phyloP scores from a whole-genome alignment of 2,888 invertebrate species.

The Perdita meconis region DNA sequence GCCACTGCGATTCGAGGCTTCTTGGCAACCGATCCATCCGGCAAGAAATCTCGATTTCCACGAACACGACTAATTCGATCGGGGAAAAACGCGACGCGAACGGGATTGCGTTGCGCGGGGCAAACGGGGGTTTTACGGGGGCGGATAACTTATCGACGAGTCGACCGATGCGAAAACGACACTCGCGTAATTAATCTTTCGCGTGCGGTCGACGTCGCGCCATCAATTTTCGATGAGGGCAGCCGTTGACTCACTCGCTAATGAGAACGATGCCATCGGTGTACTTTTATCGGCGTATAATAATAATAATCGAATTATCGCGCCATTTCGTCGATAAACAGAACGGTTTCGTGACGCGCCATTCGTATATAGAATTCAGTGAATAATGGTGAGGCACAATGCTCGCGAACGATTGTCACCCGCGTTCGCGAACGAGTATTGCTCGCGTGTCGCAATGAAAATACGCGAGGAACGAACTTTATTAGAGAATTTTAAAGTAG shows the following conservation, averaged over 20 bases:
- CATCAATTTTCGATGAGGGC: constrained; percentile 48
- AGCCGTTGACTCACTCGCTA: constrained; percentile 37
- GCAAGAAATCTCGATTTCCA: constrained; percentile 38
- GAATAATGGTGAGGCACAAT: constrained; percentile 54
- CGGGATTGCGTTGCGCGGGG: not conserved
- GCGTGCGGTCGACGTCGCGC: constrained; percentile 20
- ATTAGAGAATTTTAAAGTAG: not conserved
- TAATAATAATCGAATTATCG: constrained; percentile 65
- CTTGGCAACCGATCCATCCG: constrained; percentile 24
- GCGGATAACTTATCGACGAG: constrained; percentile 36
- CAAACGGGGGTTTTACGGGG: not conserved
- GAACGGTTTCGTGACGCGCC: constrained; percentile 18
- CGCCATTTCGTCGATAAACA: constrained; percentile 53
- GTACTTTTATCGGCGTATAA: constrained; percentile 64
- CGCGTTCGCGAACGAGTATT: constrained; percentile 27
- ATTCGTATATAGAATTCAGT: constrained; percentile 50
- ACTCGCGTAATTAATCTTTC: constrained; percentile 54
- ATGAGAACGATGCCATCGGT: constrained; percentile 47
- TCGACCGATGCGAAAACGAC: constrained; percentile 33
- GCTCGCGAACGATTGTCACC: not conserved
- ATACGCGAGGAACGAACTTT: not conserved
- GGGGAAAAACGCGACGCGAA: constrained; percentile 35
- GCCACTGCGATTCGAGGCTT: constrained; percentile 24
- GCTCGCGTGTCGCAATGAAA: constrained; percentile 33
- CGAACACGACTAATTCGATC: constrained; percentile 38